Conservation (phyloP, 2,113 vertebrate species). For the Hydrolagus affinis region DNA sequence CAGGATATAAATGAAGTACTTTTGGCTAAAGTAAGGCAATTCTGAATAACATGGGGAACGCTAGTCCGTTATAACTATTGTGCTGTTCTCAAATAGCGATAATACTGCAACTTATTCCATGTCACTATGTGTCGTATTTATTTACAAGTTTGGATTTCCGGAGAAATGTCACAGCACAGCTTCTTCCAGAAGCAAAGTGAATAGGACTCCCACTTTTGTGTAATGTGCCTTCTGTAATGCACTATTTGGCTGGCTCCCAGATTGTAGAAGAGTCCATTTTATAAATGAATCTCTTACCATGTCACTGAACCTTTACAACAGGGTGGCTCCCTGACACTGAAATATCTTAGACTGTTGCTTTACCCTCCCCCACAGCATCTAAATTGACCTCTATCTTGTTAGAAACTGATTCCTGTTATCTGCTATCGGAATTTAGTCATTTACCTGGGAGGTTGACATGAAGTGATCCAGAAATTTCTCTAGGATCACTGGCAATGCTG, state of each 20-base stretch:
- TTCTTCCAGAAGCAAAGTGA: neutral
- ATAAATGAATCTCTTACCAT: neutral
- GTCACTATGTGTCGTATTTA: neutral
- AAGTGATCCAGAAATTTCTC: neutral
- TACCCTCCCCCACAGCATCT: neutral
- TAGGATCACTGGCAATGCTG: neutral
- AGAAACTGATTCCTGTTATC: too few relatives aligned
- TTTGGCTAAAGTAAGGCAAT: too few relatives aligned
- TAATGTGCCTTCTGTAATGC: neutral
- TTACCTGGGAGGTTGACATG: neutral
- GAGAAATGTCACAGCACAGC: neutral
- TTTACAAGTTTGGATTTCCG: neutral
- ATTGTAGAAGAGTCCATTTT: neutral
- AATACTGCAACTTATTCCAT: neutral
- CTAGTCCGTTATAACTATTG: neutral
- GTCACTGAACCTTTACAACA: constrained; percentile 1
- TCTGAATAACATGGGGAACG: too few relatives aligned
- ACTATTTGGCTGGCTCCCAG: constrained; percentile 20
- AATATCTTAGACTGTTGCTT: neutral
- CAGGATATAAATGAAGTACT: too few relatives aligned
- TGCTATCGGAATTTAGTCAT: neutral
- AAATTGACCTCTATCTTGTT: neutral
- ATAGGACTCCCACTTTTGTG: too few relatives aligned
- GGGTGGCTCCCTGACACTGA: neutral
- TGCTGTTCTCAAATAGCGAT: neutral